Conservation (phyloP, 2,113 vertebrate species). For the Thermophis baileyi region DNA sequence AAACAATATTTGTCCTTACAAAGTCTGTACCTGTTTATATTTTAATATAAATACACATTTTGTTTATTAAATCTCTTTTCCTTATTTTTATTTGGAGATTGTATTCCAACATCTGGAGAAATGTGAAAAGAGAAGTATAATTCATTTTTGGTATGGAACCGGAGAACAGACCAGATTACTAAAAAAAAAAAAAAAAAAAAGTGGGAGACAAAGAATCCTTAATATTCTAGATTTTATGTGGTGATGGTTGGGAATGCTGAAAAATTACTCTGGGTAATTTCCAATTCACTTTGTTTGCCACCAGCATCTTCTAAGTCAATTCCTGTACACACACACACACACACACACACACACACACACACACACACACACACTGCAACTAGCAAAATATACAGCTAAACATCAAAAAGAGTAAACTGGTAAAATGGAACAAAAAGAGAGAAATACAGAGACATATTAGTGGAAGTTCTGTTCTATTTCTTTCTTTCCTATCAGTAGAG, state of each 20-base stretch:
- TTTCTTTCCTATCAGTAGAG: not conserved
- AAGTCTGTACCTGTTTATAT: not conserved
- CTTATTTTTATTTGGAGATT: not conserved
- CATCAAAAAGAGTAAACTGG: not conserved
- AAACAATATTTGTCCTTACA: not conserved
- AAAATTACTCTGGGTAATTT: not conserved
- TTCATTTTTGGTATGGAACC: not conserved
- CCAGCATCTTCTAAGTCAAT: not conserved
- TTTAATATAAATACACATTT: not conserved
- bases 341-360: not conserved
- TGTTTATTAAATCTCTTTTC: not conserved
- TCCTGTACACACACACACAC: not conserved
- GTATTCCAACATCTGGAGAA: not conserved
- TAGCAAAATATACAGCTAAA: not conserved
- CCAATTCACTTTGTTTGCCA: not conserved
- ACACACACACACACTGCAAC: not conserved
- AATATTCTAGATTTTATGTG: not conserved
- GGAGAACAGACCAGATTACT: not conserved
- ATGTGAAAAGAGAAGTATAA: not conserved
- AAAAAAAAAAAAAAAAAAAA: not conserved
- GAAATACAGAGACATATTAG: not conserved
- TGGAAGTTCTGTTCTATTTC: not conserved
- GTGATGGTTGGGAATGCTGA: not conserved
- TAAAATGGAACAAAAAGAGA: not conserved
- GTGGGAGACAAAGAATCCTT: not conserved